Base-by-base conservation (phyloP, 2,888 invertebrate species). In the Kuschelorhynchus macadamiae region DNA sequence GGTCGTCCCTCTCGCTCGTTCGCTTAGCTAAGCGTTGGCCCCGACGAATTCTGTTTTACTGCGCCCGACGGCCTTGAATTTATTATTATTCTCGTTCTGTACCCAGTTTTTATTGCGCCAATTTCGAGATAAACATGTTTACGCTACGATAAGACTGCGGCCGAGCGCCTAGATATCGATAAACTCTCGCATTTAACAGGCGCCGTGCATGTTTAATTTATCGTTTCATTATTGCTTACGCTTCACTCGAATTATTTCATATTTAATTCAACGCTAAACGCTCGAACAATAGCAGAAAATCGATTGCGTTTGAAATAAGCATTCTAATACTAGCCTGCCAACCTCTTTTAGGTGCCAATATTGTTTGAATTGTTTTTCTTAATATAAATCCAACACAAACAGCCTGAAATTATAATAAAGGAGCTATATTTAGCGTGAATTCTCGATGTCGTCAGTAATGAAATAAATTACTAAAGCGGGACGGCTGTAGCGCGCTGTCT, bases 101-200 rank as follows among this genome's bases (percentile, higher is more conserved):
- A n/a, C n/a, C n/a, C n/a, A 25, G 25, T 25, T 52, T 52, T 52
- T 33, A 39, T 52, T 39, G 52, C 52, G 52, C 52, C 52, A 52
- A 52, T 52, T 36, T 52, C 52, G 52, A 52, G 52, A 52, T 52
- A 33, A 36, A 52, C 39, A 52, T 52, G 52, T 52, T 52, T 52
- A 39, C 52, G 39, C 39, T 52, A 36, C 52, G 52, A 52, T 52
- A 52, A 33, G 21, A 39, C 36, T 9, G 20, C 36, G 52, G 18
- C 18, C 52, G 52, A 39, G 39, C 52, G 52, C 36, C 20, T 20
- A 18, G 9, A 52, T 21, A 39, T 39, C 52, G 52, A 52, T 52
- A 36, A 52, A 36, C 52, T 52, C 21, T 20, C 18, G 21, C 20
- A 52, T 36, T 52, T 52, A 52, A 14, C 39, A 36, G 52, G 39